Percentiles rank a stretch among this genome's conserved stretches.
Evolutionary conservation across 2,113 vertebrate genomes (phyloP).

Genomic region (Callipepla squamata): DNA sequence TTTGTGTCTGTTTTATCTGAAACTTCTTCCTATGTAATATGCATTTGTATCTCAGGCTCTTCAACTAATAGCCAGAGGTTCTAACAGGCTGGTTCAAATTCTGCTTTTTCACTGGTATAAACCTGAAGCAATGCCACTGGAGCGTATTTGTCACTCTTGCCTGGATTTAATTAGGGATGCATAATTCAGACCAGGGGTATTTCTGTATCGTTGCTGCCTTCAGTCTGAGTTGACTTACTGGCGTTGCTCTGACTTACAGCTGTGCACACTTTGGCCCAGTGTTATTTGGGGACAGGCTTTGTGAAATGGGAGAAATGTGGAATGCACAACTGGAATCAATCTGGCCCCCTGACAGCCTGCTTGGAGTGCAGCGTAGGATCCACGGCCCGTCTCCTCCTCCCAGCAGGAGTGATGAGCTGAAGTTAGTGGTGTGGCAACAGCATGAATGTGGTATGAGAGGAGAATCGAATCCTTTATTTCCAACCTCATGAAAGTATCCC

Average conservation of each 20-base stretch:
- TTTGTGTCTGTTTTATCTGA: neutral
- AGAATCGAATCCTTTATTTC: conserved; percentile 29
- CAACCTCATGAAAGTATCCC: conserved; percentile 60
- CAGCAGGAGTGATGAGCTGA: conserved; percentile 59
- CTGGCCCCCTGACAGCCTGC: conserved; percentile 14
- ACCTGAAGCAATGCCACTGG: conserved; percentile 47
- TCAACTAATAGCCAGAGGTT: neutral
- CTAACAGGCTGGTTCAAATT: conserved; percentile 21
- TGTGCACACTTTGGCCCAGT: conserved; percentile 67
- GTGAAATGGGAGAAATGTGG: conserved; percentile 66
- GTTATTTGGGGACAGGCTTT: conserved; percentile 71
- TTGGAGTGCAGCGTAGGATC: conserved; percentile 45
- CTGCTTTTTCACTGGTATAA: conserved; percentile 31
- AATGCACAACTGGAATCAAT: conserved; percentile 69
- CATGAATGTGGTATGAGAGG: conserved; percentile 61
- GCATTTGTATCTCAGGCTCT: neutral
- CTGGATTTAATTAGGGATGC: conserved; percentile 63
- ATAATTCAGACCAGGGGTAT: conserved; percentile 60
- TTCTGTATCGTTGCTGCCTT: conserved; percentile 50
- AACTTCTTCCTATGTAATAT: neutral
- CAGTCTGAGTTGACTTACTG: conserved; percentile 60
- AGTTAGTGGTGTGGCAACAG: conserved; percentile 58
- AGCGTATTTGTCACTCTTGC: conserved; percentile 50
- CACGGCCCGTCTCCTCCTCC: conserved; percentile 34
- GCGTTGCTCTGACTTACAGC: conserved; percentile 61